Evolutionary conservation across 2,797 vertebrate species (phyloP).

Genomic region (Platyrinchus mystaceus): DNA sequence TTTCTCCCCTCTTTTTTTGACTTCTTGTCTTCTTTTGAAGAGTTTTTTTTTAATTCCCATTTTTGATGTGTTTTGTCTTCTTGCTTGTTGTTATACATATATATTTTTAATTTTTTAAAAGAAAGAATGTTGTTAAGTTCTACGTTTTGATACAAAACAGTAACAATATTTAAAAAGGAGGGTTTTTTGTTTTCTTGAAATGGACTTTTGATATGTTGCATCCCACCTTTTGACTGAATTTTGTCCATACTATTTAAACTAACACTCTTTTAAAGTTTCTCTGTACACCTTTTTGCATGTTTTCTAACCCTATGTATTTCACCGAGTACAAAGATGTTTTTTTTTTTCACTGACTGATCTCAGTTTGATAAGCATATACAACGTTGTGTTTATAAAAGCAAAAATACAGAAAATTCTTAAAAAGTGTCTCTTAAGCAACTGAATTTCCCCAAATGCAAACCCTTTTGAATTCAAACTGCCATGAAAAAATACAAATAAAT

Average conservation of each 20-base stretch:
- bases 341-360: slow-evolving; percentile 65
- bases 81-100: slow-evolving; percentile 91
- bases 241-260: slow-evolving; percentile 81
- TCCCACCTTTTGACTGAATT: slow-evolving; percentile 87
- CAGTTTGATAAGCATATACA: slow-evolving; percentile 47
- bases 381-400: slow-evolving; percentile 41
- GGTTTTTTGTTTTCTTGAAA: slow-evolving; percentile 83
- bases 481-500: not conserved
- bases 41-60: slow-evolving; percentile 83
- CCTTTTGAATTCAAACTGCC: not conserved
- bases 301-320: slow-evolving; percentile 82
- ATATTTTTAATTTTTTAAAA: slow-evolving; percentile 80
- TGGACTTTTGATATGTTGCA: slow-evolving; percentile 93
- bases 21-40: slow-evolving; percentile 98
- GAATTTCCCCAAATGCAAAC: not conserved
- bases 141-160: slow-evolving; percentile 77
- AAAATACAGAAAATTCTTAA: slow-evolving; percentile 37
- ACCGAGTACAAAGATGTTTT: slow-evolving; percentile 72
- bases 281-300: slow-evolving; percentile 92
- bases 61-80: slow-evolving; percentile 99
- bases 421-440: slow-evolving; percentile 84
- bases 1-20: slow-evolving; percentile 95
- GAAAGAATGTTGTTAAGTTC: slow-evolving; percentile 79
- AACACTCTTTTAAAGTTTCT: slow-evolving; percentile 86
- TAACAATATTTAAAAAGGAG: slow-evolving; percentile 77